Base-by-base conservation (phyloP, 2,888 invertebrate species). In the Tricholauxania praeusta region DNA sequence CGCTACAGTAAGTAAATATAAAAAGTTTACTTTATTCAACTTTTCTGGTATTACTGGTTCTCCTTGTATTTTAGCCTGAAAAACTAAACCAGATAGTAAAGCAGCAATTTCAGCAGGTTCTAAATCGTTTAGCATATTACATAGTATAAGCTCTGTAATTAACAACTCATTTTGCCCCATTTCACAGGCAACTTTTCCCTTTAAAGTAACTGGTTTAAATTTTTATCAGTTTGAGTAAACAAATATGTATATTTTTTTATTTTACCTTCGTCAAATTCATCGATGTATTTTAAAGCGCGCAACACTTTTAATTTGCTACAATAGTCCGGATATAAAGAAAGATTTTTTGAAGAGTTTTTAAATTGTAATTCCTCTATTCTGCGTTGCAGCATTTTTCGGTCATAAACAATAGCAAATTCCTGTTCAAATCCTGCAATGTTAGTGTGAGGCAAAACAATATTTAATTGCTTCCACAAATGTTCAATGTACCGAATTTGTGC, bases 21-120 rank as follows among this genome's bases (percentile, higher is more conserved):
- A 28, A 53, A 10, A 22, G 15, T 49, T 7, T 72, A 82, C 82
- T 78, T 84, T 79, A 73, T 85, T 83, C 0, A 87, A 71, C 14
- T 82, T 80, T 71, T 85, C 84, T 3, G 91, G 92, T 60, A 86
- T 84, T 4, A 81, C 80, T 0, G 85, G 84, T 57, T 90, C 89
- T 2, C 89, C 88, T 73, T 91, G 90, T 0, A 90, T 92, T 83
- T 93, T 93, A 70, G 94, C 94, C 88, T 98, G 96, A 88, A 96
- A 98, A 55, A 99, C 97, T 78, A 98, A 90, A 68, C 95, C 93
- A 0, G 98, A 99, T 55, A 99, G 89, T 55, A 99, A 86, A 0
- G 98, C 97, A 0, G 98, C 98, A 62, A 99, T 97, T 88, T 98
- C 98, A 0, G 95, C 93, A 0, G 97, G 94, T 76, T 92, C 91